These are phyloP conservation scores for Barypeithes pellucidus DNA, from an alignment of 2,888 invertebrate species.

Conservation along the genomic window DNA sequence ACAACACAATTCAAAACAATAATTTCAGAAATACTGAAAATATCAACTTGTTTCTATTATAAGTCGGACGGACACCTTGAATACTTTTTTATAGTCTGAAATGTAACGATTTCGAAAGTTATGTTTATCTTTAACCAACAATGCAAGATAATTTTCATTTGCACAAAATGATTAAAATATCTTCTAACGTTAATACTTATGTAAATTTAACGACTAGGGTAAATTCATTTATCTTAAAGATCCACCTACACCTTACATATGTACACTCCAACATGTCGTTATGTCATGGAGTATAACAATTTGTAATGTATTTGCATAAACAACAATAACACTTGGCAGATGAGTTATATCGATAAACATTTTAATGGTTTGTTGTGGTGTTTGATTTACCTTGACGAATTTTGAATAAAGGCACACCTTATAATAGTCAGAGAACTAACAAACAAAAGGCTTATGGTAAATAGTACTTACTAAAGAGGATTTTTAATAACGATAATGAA, in stretches of 20 bases:
- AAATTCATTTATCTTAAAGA: slow-evolving; percentile 21
- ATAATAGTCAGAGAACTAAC: background rate
- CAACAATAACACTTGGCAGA: slow-evolving; percentile 29
- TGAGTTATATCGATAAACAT: slow-evolving; percentile 25
- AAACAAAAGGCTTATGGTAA: too few species aligned
- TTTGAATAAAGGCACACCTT: slow-evolving; percentile 8
- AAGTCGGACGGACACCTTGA: too few species aligned
- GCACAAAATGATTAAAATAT: background rate
- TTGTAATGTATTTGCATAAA: slow-evolving; percentile 28
- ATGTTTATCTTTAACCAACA: too few species aligned
- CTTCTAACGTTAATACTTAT: background rate
- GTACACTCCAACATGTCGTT: slow-evolving; percentile 3
- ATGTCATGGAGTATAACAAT: slow-evolving; percentile 13
- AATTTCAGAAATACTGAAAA: too few species aligned
- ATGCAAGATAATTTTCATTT: background rate
- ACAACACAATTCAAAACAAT: too few species aligned
- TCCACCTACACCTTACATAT: slow-evolving; percentile 17
- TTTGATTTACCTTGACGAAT: slow-evolving; percentile 31
- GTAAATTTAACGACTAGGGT: slow-evolving; percentile 12
- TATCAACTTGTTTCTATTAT: too few species aligned
- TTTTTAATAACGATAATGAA: too few species aligned
- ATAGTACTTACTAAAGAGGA: too few species aligned
- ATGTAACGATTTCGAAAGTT: too few species aligned
- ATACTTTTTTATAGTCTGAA: too few species aligned
- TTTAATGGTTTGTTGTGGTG: slow-evolving; percentile 28